phyloP scores from a whole-genome alignment of 2,113 vertebrate genomes.

The Argyrosomus japonicus region DNA sequence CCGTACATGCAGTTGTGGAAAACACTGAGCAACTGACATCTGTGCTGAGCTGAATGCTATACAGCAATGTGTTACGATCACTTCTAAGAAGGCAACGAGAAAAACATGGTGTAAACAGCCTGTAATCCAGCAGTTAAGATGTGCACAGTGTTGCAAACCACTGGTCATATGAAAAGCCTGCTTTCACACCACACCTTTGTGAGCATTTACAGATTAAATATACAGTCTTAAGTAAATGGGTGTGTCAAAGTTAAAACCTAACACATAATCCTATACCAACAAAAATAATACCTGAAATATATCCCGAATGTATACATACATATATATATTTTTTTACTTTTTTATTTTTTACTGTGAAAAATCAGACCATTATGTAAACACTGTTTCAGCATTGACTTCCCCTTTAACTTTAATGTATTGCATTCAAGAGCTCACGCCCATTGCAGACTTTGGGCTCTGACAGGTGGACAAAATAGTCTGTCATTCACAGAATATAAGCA shows the following conservation, averaged over 20 bases:
- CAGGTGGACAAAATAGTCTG: not conserved
- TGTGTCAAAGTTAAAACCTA: not conserved
- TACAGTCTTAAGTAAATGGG: not conserved
- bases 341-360: not conserved
- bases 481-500: not conserved
- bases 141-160: constrained; percentile 32
- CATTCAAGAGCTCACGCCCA: not conserved
- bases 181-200: constrained; percentile 25
- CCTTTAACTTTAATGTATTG: not conserved
- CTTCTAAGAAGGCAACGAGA: constrained; percentile 26
- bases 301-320: not conserved
- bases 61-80: constrained; percentile 8
- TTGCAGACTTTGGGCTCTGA: not conserved
- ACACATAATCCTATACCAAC: not conserved
- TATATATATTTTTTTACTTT: too few species aligned
- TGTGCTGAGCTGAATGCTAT: not conserved
- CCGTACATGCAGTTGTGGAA: constrained; percentile 17
- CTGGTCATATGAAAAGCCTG: not conserved
- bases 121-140: constrained; percentile 62
- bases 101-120: constrained; percentile 13
- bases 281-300: not conserved
- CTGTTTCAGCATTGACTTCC: not conserved
- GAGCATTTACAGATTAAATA: not conserved
- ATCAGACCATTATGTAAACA: not conserved
- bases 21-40: constrained; percentile 12